A percentile compares a stretch with the other conserved stretches of the same genome.
Conservation (phyloP, 2,797 vertebrate species). For the Podargus strigoides region DNA sequence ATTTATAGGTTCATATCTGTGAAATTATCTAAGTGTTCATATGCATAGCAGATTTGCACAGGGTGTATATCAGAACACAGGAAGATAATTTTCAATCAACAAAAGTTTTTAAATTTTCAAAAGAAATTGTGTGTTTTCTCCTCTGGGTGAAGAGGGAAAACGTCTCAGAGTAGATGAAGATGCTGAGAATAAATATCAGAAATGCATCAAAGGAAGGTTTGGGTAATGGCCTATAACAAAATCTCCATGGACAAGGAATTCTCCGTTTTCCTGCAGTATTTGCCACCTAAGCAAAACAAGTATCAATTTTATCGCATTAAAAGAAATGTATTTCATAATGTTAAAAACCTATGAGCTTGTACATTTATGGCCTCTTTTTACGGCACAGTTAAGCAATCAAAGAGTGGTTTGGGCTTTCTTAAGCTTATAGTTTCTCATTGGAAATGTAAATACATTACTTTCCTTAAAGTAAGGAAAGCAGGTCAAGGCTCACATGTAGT, state of each 20-base stretch:
- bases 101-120: neutral
- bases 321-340: neutral
- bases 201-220: conserved; percentile 2
- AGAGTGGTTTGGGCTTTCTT: neutral
- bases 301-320: neutral
- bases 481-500: neutral
- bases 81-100: neutral
- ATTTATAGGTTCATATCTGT: neutral
- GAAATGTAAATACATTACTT: neutral
- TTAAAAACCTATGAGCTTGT: neutral
- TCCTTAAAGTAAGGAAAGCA: neutral
- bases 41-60: neutral
- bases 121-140: neutral
- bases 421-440: neutral
- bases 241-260: neutral
- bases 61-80: neutral
- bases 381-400: neutral
- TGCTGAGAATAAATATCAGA: neutral
- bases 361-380: neutral
- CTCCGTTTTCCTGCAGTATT: neutral
- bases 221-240: neutral
- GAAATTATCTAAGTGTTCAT: neutral
- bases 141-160: neutral
- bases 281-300: conserved; percentile 2
- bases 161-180: neutral